A percentile compares a stretch with the other conserved stretches of the same genome.
phyloP scores from a whole-genome alignment of 2,888 invertebrate genomes.

The Tortricodes alternella region DNA sequence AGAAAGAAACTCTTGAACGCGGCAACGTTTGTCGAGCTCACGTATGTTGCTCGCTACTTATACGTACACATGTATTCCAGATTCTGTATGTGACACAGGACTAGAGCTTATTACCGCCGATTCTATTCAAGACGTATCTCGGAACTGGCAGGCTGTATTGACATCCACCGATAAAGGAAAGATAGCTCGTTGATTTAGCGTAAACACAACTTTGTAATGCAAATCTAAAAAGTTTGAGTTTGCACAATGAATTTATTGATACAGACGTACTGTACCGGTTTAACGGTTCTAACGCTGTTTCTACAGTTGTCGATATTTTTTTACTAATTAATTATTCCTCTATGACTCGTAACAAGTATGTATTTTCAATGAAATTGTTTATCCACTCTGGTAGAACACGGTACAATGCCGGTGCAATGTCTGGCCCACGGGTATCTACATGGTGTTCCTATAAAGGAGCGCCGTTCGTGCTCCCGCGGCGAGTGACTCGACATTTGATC shows the following conservation, averaged over 20 bases:
- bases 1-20: conserved; percentile 12
- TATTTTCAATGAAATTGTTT: not conserved
- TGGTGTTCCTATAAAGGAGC: conserved; percentile 53
- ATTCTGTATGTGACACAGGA: conserved; percentile 9
- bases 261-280: not conserved
- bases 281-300: no score
- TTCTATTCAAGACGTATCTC: conserved; percentile 19
- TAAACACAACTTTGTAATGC: conserved; percentile 15
- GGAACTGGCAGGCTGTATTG: conserved; percentile 17
- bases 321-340: no score
- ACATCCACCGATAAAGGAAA: conserved; percentile 24
- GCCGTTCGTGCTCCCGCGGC: conserved; percentile 57
- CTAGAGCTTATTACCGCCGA: conserved; percentile 22
- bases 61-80: not conserved
- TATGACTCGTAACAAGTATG: not conserved
- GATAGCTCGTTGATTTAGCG: conserved; percentile 9
- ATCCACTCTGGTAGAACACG: not conserved
- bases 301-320: not conserved
- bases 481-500: conserved; percentile 68
- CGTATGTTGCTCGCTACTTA: not conserved
- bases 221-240: conserved; percentile 11
- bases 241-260: not conserved
- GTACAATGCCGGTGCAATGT: conserved; percentile 7
- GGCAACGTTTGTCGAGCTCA: not conserved
- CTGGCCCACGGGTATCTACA: conserved; percentile 34